A percentile compares a stretch with the other conserved stretches of the same genome.
These are phyloP conservation scores for Paragorgia papillata DNA, from an alignment of 92 coral and sea anemone species.

Conservation along the genomic window DNA sequence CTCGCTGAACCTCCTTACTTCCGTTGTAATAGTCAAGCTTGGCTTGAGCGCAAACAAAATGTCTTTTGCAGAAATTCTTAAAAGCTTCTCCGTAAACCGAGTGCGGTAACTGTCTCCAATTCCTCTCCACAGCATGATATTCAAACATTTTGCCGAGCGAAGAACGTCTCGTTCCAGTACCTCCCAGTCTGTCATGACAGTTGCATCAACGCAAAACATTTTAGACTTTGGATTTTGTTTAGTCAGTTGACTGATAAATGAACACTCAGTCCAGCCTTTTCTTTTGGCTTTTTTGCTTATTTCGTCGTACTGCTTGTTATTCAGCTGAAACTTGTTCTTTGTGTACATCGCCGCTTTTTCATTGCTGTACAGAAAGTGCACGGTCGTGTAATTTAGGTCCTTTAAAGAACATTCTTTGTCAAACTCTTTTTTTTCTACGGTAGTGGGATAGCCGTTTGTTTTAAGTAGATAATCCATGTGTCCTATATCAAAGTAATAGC, in stretches of 20 bases:
- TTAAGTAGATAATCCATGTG: constrained; percentile 64
- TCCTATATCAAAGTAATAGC: constrained; percentile 71
- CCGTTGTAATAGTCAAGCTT: constrained; percentile 59
- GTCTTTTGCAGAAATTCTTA: constrained; percentile 62
- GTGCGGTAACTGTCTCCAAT: constrained; percentile 59
- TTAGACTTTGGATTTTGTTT: constrained; percentile 64
- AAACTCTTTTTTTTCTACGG: constrained; percentile 66
- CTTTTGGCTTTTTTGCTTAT: constrained; percentile 46
- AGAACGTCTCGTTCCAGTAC: constrained; percentile 65
- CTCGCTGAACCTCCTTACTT: constrained; percentile 23
- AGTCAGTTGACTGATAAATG: constrained; percentile 69
- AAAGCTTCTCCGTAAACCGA: constrained; percentile 59
- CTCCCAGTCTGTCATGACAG: constrained; percentile 56
- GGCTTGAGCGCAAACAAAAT: constrained; percentile 64
- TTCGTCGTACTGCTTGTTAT: constrained; percentile 45
- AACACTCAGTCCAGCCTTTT: constrained; percentile 81
- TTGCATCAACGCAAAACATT: constrained; percentile 84
- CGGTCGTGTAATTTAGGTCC: constrained; percentile 52
- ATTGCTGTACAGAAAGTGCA: constrained; percentile 74
- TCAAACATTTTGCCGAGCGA: constrained; percentile 66
- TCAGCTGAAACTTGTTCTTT: constrained; percentile 68
- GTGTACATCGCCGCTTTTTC: constrained; percentile 60
- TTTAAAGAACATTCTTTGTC: constrained; percentile 61
- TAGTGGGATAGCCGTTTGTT: constrained; percentile 56
- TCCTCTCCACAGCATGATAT: constrained; percentile 86